phyloP scores from a whole-genome alignment of 2,888 invertebrate genomes.

The Ormyrus labotus region DNA sequence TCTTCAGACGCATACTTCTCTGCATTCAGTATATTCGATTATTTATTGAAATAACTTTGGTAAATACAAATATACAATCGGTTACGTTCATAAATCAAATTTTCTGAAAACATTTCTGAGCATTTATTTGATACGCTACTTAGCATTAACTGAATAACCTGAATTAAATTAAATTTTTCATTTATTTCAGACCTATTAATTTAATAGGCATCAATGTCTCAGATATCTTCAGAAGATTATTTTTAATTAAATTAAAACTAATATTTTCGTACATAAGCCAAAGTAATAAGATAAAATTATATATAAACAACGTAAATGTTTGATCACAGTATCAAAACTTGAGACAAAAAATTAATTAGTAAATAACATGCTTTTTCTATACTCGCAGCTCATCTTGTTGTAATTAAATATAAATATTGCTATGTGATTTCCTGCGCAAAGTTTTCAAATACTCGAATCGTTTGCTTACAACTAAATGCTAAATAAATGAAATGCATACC shows the following conservation, averaged over 20 bases:
- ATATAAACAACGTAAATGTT: slow-evolving; percentile 33
- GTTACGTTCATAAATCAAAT: slow-evolving; percentile 7
- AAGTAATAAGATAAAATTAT: slow-evolving; percentile 26
- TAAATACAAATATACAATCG: slow-evolving; percentile 36
- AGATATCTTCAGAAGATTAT: slow-evolving; percentile 30
- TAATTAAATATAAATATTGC: slow-evolving; percentile 51
- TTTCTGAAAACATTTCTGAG: slow-evolving; percentile 13
- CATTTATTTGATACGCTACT: background rate
- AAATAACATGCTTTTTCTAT: slow-evolving; percentile 40
- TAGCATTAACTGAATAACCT: background rate
- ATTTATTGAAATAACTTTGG: slow-evolving; percentile 21
- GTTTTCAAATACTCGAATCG: slow-evolving; percentile 39
- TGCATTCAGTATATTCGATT: slow-evolving; percentile 27
- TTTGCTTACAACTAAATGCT: slow-evolving; percentile 45
- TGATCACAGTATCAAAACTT: slow-evolving; percentile 46
- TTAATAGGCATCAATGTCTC: slow-evolving; percentile 12
- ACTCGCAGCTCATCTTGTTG: slow-evolving; percentile 28
- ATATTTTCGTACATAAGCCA: slow-evolving; percentile 26
- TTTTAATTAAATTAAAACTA: slow-evolving; percentile 21
- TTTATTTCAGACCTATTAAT: slow-evolving; percentile 5
- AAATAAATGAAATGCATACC: slow-evolving; percentile 36
- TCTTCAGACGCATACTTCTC: slow-evolving; percentile 14
- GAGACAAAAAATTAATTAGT: slow-evolving; percentile 42
- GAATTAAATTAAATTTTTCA: background rate
- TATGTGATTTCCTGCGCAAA: slow-evolving; percentile 19